phyloP scores from a whole-genome alignment of 2,113 vertebrate species.

The Malaclemys terrapin region DNA sequence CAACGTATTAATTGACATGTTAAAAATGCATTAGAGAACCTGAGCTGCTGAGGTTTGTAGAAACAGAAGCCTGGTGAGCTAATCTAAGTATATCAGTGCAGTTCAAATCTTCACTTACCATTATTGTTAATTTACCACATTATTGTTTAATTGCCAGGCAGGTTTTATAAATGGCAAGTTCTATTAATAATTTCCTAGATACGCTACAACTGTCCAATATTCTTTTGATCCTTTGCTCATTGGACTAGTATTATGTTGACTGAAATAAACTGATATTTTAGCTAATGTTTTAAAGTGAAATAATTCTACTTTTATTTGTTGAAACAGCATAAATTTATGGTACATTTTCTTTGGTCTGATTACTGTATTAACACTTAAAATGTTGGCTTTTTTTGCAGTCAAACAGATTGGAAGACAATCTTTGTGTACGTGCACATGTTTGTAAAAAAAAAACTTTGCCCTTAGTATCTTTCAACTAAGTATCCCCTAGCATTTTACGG shows the following conservation, averaged over 20 bases:
- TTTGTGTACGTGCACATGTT: neutral
- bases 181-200: neutral
- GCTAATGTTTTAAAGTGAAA: neutral
- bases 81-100: conserved; percentile 74
- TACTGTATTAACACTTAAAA: neutral
- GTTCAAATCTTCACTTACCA: conserved; percentile 55
- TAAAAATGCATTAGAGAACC: conserved; percentile 74
- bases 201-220: neutral
- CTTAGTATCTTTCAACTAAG: neutral
- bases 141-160: neutral
- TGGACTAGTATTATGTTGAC: neutral
- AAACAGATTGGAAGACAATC: neutral
- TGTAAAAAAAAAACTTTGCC: neutral
- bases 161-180: neutral
- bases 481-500: neutral
- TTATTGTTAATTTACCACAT: conserved; percentile 27
- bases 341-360: neutral
- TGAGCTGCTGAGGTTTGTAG: conserved; percentile 62
- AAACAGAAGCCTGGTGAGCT: conserved; percentile 69
- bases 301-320: neutral
- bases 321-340: neutral
- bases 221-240: neutral
- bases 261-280: neutral
- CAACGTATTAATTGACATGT: conserved; percentile 52
- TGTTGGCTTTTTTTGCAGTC: neutral